Conservation (phyloP, 1,140 invertebrate genomes). For the Drosophila willistoni region DNA sequence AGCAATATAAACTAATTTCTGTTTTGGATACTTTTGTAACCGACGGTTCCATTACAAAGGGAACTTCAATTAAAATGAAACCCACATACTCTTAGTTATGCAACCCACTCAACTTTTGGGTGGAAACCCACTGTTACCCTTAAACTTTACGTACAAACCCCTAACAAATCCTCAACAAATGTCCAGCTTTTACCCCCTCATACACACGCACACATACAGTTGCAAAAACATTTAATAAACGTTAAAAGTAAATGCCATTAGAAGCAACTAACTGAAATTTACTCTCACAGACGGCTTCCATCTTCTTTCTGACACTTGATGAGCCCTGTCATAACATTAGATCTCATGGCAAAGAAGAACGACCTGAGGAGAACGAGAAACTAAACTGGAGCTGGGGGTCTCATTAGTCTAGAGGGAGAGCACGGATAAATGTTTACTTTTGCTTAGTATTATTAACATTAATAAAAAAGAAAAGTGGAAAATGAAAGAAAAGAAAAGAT, state of each 20-base stretch:
- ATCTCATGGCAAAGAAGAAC: conserved; percentile 39
- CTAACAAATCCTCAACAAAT: conserved; percentile 47
- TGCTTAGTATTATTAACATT: conserved; percentile 76
- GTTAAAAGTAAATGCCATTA: conserved; percentile 82
- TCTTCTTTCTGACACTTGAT: conserved; percentile 71
- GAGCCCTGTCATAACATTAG: conserved; percentile 80
- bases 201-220: conserved; percentile 17
- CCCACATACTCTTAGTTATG: neutral
- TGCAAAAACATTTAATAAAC: conserved; percentile 69
- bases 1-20: neutral
- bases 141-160: conserved; percentile 34
- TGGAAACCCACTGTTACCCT: conserved; percentile 26
- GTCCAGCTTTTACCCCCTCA: conserved; percentile 44
- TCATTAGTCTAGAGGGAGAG: conserved; percentile 62
- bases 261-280: conserved; percentile 29
- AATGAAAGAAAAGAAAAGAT: conserved; percentile 12
- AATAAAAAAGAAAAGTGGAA: conserved; percentile 34
- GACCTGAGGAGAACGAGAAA: conserved; percentile 5
- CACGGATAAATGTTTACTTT: conserved; percentile 61
- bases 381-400: conserved; percentile 23
- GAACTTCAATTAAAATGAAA: conserved; percentile 4
- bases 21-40: neutral
- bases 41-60: neutral
- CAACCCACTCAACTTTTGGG: neutral
- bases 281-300: conserved; percentile 10